Evolutionary conservation across 2,888 invertebrate species (phyloP), one percentile per base, ranked within the genome.

Genomic region (Drosophila histrio): DNA sequence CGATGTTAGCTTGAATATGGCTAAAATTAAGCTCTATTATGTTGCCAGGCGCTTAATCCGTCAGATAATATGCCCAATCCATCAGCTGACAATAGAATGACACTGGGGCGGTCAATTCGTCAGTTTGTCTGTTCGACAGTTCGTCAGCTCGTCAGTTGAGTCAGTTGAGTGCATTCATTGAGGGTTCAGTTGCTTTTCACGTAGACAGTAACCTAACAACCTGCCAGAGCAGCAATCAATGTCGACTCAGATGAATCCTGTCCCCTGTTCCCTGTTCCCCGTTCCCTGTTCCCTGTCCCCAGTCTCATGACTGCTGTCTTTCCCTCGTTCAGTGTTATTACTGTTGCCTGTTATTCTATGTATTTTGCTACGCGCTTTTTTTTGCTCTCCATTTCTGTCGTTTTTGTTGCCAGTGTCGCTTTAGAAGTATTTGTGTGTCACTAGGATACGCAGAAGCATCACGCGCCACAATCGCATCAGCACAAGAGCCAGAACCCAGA

Each of bases 371-470:
- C 79, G 81, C 78, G 79, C 66, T 78, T 78, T 79, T 77, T 74
- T 60, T 67, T n/a, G n/a, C n/a, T n/a, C n/a, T n/a, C n/a, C n/a
- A n/a, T 60, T 61, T 75, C 53, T 50, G 44, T 59, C 46, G 38
- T 50, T 50, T 30, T 32, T 38, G 43, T 21, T 54, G 15, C 60
- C 61, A 66, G 68, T 67, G 64, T 52, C 41, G 26, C 46, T 54
- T 52, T 52, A 38, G 47, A 21, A 56, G 72, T 78, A 69, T 87
- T 87, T 87, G 84, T 87, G 77, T 86, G 86, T 86, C 86, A 86
- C 86, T 87, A 79, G 86, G 86, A 87, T 86, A 82, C 84, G 84
- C 81, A 83, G 72, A 82, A 75, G 75, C 76, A 82, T 76, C 83
- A 72, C 70, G 77, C 74, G 71, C 65, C 78, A 68, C 69, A 68